A percentile compares a stretch with the other conserved stretches of the same genome.
These are phyloP conservation scores for Apteryx owenii DNA, from an alignment of 2,113 vertebrate genomes.

Conservation along the genomic window DNA sequence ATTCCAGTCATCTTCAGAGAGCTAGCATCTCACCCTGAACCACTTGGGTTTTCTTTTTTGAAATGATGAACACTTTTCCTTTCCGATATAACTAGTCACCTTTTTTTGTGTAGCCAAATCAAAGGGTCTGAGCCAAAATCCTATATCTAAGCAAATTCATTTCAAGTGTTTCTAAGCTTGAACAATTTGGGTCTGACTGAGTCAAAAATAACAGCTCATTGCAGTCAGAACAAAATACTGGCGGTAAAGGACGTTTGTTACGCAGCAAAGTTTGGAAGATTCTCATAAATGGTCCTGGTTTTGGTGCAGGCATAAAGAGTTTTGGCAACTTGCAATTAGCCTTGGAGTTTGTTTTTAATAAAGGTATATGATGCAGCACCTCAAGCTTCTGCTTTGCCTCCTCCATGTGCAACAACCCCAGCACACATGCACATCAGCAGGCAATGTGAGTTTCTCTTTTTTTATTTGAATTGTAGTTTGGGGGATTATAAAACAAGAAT, in stretches of 20 bases:
- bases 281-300: background rate
- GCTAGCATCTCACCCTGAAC: background rate
- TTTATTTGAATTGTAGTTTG: background rate
- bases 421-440: background rate
- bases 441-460: background rate
- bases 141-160: background rate
- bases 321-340: background rate
- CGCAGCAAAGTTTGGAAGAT: background rate
- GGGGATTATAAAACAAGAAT: background rate
- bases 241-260: background rate
- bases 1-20: background rate
- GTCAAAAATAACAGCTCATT: background rate
- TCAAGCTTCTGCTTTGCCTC: background rate
- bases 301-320: background rate
- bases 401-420: background rate
- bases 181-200: background rate
- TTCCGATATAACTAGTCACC: background rate
- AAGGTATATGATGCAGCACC: background rate
- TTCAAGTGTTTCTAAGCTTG: background rate
- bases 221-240: background rate
- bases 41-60: background rate
- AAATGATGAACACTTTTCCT: background rate
- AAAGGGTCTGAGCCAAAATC: background rate
- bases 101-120: background rate
- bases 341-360: slow-evolving; percentile 58